Conservation (phyloP, 1,140 invertebrate genomes). For the Arion vulgaris region DNA sequence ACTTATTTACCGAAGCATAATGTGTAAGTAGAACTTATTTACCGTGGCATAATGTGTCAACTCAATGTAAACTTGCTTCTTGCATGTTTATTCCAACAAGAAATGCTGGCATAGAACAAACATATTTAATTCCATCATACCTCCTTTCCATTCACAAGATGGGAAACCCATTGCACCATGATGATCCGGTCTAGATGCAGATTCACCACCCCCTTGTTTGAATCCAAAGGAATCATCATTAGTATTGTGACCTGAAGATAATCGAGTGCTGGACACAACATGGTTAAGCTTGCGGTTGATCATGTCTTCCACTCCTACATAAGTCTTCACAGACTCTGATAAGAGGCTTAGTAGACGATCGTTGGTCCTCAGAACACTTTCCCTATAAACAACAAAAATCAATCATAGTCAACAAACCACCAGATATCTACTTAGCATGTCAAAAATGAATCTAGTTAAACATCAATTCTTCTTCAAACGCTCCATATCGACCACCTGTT, state of each 20-base stretch:
- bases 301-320: constrained; percentile 62
- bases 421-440: too few relatives aligned
- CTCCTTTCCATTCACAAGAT: neutral
- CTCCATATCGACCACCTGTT: too few relatives aligned
- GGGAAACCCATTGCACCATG: constrained; percentile 15
- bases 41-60: too few relatives aligned
- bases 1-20: too few relatives aligned
- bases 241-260: constrained; percentile 42
- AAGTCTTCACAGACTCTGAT: constrained; percentile 64
- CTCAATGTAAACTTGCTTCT: too few relatives aligned
- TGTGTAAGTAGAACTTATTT: too few relatives aligned
- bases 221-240: constrained; percentile 22
- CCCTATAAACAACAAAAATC: constrained; percentile 43
- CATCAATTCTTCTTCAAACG: too few relatives aligned
- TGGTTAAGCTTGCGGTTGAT: constrained; percentile 60
- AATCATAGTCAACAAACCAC: neutral
- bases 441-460: neutral
- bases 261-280: constrained; percentile 43
- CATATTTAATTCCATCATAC: neutral
- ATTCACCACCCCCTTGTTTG: neutral
- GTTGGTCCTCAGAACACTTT: constrained; percentile 60
- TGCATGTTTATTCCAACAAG: too few relatives aligned
- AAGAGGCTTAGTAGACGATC: constrained; percentile 63
- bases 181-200: too few relatives aligned
- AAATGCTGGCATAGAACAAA: neutral